Conservation (phyloP, 2,113 vertebrate genomes). For the Oreochromis spilurus region DNA sequence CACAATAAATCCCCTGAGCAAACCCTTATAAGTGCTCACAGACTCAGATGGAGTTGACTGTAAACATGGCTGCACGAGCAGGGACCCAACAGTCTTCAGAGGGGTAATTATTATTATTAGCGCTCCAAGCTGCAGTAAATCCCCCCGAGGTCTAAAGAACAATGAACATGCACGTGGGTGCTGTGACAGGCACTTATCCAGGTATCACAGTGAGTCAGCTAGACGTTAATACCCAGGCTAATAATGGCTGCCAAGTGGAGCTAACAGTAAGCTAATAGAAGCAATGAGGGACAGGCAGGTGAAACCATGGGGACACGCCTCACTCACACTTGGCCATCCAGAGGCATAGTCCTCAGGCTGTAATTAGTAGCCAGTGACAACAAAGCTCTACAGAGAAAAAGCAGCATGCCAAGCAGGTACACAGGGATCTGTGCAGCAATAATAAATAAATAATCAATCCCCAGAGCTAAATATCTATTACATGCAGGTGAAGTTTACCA, state of each 20-base stretch:
- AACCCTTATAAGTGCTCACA: not conserved
- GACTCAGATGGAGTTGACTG: not conserved
- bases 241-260: conserved; percentile 72
- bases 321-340: conserved; percentile 48
- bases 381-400: conserved; percentile 56
- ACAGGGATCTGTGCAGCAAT: conserved; percentile 46
- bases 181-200: conserved; percentile 17
- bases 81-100: conserved; percentile 28
- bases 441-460: conserved; percentile 72
- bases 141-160: conserved; percentile 32
- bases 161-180: conserved; percentile 39
- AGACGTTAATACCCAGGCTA: conserved; percentile 57
- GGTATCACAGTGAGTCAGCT: conserved; percentile 32
- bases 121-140: not conserved
- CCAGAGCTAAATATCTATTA: conserved; percentile 63
- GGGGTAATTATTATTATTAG: conserved; percentile 69
- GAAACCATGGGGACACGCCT: conserved; percentile 36
- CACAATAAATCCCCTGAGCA: not conserved
- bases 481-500: not conserved
- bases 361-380: conserved; percentile 76
- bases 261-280: conserved; percentile 53
- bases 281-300: conserved; percentile 53
- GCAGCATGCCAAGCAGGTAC: conserved; percentile 41
- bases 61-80: conserved; percentile 28
- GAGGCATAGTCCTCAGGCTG: conserved; percentile 47